These are phyloP conservation scores for Sycophila sp. DNA, from an alignment of 1,140 invertebrate genomes.

Conservation along the genomic window DNA sequence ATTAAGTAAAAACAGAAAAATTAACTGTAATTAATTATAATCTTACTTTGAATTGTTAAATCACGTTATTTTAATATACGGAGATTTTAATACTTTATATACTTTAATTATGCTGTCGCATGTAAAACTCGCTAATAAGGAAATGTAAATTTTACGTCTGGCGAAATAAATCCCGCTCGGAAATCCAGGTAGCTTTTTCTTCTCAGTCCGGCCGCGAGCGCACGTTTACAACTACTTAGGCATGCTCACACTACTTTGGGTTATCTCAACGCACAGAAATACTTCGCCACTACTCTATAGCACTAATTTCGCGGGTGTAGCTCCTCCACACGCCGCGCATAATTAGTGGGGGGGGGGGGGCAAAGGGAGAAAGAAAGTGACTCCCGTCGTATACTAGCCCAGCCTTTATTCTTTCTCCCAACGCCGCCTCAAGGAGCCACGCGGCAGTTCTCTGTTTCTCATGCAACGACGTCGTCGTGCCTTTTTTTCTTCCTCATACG, in stretches of 20 bases:
- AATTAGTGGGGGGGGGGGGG: slow-evolving; percentile 1
- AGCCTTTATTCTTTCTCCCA: neutral
- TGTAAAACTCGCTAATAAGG: too few relatives aligned
- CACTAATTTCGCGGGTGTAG: neutral
- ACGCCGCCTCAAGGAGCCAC: slow-evolving; percentile 1
- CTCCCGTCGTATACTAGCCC: too few relatives aligned
- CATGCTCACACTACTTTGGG: slow-evolving; percentile 6
- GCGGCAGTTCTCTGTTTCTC: neutral
- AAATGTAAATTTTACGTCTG: too few relatives aligned
- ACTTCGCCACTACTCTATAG: neutral
- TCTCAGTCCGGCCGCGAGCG: neutral
- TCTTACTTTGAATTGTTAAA: too few relatives aligned
- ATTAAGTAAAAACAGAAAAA: too few relatives aligned
- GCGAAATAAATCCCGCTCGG: neutral
- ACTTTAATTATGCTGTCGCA: too few relatives aligned
- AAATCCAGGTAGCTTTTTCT: neutral
- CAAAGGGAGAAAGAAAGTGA: neutral
- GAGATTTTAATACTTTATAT: too few relatives aligned
- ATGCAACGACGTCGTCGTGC: neutral
- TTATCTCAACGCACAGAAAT: neutral
- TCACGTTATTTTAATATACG: too few relatives aligned
- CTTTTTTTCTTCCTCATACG: neutral
- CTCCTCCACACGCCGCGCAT: neutral
- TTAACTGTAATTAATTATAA: too few relatives aligned
- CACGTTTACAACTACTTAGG: neutral